Evolutionary conservation across 2,797 vertebrate species (phyloP), one percentile per base, ranked within the genome.

Genomic region (Malurus splendens): DNA sequence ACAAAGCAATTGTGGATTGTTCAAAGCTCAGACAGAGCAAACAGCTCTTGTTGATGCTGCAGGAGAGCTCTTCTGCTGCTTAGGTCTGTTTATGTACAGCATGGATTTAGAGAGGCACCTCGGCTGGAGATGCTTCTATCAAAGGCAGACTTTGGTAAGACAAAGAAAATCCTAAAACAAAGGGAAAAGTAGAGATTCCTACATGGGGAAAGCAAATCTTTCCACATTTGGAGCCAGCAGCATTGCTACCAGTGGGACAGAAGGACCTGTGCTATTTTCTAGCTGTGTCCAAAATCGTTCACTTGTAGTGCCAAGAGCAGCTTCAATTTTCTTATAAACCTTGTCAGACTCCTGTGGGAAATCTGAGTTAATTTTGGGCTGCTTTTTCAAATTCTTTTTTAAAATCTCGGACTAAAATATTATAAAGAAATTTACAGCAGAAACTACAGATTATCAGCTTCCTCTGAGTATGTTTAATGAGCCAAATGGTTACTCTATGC

Each of bases 1-100:
- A 52, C 5, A 25, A 18, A 56, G 13, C 24, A 14, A 36, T 12
- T 30, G 12, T 17, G 47, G 84, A 47, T 18, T 0, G 0, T 45
- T 75, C 52, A 60, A 51, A 62, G 18, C 28, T 82, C 5, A 6
- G 25, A 22, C 18, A 57, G 57, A 51, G 15, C 20, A 59, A 50
- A 14, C 8, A 68, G 64, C 5, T 75, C 54, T 60, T 68, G 32
- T 6, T 48, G 70, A 32, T 61, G 27, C 27, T 88, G 44, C 30
- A 62, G n/a, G 14, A 70, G 32, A 82, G 22, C 13, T 83, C 39
- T 36, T 13, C 36, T 24, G 16, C 28, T 79, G 76, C 56, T 85
- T 33, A 30, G 30, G 16, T 20, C 32, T 64, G n/a, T 24, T 14
- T 30, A 18, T 56, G 22, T 27, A 16, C 1, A n/a, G 14, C 2